These are phyloP conservation scores for Oncorhynchus clarkii DNA, from an alignment of 2,113 vertebrate genomes.

Conservation along the genomic window DNA sequence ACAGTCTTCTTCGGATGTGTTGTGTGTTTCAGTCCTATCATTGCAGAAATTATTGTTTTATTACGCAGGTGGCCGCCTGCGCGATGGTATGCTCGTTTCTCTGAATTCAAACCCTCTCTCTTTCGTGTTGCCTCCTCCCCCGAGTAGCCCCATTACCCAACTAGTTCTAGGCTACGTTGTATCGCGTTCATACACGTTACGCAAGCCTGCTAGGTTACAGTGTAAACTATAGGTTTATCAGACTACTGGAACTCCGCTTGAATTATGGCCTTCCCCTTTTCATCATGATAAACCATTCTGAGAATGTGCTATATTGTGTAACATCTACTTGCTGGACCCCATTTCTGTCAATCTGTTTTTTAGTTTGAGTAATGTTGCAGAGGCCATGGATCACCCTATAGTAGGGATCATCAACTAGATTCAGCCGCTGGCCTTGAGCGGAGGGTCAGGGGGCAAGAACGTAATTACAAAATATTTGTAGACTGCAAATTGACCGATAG, in stretches of 20 bases:
- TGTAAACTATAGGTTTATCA: background rate
- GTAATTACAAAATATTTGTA: too few relatives aligned
- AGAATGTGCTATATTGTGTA: background rate
- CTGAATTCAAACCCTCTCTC: background rate
- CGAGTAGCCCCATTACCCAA: conserved; percentile 6
- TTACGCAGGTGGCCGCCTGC: background rate
- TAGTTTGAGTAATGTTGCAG: background rate
- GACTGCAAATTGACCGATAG: too few relatives aligned
- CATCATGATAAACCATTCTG: background rate
- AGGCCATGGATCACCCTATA: too few relatives aligned
- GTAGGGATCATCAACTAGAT: too few relatives aligned
- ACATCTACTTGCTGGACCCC: background rate
- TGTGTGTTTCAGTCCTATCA: background rate
- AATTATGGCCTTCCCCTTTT: background rate
- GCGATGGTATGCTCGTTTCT: background rate
- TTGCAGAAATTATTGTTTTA: background rate
- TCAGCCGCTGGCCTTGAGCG: too few relatives aligned
- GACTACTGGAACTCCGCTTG: background rate
- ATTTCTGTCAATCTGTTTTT: conserved; percentile 47
- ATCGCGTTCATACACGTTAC: background rate
- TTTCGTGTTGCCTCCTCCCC: background rate
- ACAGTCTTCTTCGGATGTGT: background rate
- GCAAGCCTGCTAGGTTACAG: background rate
- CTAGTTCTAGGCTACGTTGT: background rate
- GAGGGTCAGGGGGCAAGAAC: too few relatives aligned